These are phyloP conservation scores for Scyliorhinus canicula DNA, from an alignment of 2,797 vertebrate genomes.

Conservation along the genomic window DNA sequence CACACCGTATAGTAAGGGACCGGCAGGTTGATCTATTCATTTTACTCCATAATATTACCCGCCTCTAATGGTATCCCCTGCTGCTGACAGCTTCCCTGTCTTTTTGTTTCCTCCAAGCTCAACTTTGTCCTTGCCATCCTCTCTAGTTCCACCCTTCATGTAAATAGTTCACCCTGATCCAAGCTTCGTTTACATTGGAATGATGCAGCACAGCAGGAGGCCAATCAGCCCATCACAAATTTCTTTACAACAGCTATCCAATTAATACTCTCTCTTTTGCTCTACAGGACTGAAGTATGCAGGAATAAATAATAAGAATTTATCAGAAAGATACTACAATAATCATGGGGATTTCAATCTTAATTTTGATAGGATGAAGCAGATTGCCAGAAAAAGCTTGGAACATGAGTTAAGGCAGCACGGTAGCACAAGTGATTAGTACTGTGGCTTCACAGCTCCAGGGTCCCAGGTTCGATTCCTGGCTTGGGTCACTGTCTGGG, in stretches of 20 bases:
- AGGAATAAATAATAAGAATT: too few species aligned
- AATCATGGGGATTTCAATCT: too few species aligned
- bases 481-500: too few species aligned
- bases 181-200: not conserved
- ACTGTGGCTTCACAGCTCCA: too few species aligned
- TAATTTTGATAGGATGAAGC: too few species aligned
- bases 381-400: too few species aligned
- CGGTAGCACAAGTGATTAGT: too few species aligned
- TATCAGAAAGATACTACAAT: too few species aligned
- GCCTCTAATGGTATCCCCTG: not conserved
- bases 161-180: not conserved
- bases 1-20: not conserved
- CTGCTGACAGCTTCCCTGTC: not conserved
- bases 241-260: not conserved
- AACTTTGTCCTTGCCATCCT: not conserved
- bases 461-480: too few species aligned
- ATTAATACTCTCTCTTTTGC: not conserved
- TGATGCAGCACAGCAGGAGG: not conserved
- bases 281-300: not conserved
- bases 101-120: not conserved
- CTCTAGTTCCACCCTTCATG: not conserved
- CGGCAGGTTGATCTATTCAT: not conserved
- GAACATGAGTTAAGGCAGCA: too few species aligned
- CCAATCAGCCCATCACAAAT: not conserved
- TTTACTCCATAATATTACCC: not conserved